These are phyloP conservation scores for Cheilosia pagana DNA, from an alignment of 2,888 invertebrate genomes.

Conservation along the genomic window DNA sequence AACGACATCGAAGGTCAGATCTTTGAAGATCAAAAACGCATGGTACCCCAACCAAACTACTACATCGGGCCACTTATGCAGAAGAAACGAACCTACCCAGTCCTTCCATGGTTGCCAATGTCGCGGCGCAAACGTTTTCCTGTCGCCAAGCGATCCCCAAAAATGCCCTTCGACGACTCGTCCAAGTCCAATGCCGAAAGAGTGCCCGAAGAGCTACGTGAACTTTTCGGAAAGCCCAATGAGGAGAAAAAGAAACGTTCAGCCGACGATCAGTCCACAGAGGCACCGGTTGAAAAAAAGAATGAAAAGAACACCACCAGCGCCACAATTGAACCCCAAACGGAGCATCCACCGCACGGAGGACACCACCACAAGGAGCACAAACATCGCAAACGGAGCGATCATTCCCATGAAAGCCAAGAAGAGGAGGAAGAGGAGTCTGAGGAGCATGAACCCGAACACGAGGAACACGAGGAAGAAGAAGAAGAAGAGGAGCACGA, in stretches of 20 bases:
- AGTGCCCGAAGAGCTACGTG: constrained; percentile 88
- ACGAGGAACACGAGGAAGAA: constrained; percentile 82
- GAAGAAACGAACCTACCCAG: constrained; percentile 82
- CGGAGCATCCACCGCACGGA: constrained; percentile 80
- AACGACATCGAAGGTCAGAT: constrained; percentile 80
- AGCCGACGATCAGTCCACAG: constrained; percentile 77
- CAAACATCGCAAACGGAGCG: constrained; percentile 81
- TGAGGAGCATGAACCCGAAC: constrained; percentile 80
- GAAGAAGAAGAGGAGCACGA: constrained; percentile 79
- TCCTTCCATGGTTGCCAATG: constrained; percentile 83
- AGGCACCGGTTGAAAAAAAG: constrained; percentile 51
- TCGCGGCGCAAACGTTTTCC: constrained; percentile 86
- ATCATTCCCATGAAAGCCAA: constrained; percentile 77
- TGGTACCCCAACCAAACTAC: constrained; percentile 79
- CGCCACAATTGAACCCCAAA: constrained; percentile 78
- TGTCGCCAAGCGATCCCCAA: constrained; percentile 87
- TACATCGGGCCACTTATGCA: constrained; percentile 79
- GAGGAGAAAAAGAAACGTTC: constrained; percentile 85
- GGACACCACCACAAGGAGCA: constrained; percentile 77
- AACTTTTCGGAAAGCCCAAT: constrained; percentile 86
- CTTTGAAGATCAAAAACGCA: constrained; percentile 81
- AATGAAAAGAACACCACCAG: constrained; percentile 52
- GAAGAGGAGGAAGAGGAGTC: constrained; percentile 80
- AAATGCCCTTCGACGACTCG: constrained; percentile 79
- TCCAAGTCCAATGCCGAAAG: constrained; percentile 87